Evolutionary conservation across 2,888 invertebrate genomes (phyloP).

Genomic region (Chirona hameri): DNA sequence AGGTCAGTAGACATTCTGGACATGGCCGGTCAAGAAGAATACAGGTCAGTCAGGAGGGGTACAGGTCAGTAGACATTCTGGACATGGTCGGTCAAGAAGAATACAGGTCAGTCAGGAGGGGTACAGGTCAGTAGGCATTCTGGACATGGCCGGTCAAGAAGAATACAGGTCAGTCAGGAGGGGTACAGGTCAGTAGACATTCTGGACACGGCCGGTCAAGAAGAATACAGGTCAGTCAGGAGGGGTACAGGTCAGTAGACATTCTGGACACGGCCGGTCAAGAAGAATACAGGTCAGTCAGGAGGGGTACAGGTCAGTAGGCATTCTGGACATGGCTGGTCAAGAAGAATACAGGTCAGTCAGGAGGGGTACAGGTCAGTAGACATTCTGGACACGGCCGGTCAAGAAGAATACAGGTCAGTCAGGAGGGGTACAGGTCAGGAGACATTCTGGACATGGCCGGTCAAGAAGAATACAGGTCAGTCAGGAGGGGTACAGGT

Average conservation of each 20-base stretch:
- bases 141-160: neutral
- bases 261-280: neutral
- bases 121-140: neutral
- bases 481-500: conserved; percentile 52
- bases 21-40: neutral
- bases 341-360: neutral
- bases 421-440: conserved; percentile 84
- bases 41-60: conserved; percentile 65
- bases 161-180: neutral
- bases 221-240: conserved; percentile 71
- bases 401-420: neutral
- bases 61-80: conserved; percentile 94
- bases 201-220: conserved; percentile 98
- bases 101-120: conserved; percentile 53
- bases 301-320: neutral
- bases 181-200: conserved; percentile 86
- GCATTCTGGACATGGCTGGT: too few species aligned
- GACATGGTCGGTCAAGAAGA: conserved; percentile 99
- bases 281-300: conserved; percentile 61
- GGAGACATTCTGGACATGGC: conserved; percentile 99
- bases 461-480: conserved; percentile 87
- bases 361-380: conserved; percentile 69
- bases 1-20: conserved; percentile 99
- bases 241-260: neutral
- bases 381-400: conserved; percentile 72